phyloP scores from a whole-genome alignment of 2,888 invertebrate genomes.

The Xestia xanthographa region DNA sequence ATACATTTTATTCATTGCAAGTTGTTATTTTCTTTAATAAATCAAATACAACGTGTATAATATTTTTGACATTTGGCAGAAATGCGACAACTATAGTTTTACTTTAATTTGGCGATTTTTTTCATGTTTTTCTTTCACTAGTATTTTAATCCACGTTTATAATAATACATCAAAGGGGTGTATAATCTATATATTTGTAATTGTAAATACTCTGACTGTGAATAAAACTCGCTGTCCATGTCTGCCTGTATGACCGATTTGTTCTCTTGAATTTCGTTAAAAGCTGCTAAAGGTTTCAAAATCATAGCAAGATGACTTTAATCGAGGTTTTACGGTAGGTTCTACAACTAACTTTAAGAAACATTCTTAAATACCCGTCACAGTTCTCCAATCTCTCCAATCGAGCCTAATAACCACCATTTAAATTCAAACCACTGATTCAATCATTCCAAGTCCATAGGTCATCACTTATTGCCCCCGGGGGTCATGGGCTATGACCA shows the following conservation, averaged over 20 bases:
- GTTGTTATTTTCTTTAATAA: conserved; percentile 9
- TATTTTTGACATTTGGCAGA: conserved; percentile 9
- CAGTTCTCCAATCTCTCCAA: neutral
- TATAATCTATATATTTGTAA: no score
- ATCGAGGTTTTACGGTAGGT: neutral
- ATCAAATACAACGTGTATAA: neutral
- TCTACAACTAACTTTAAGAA: no score
- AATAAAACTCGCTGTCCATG: neutral
- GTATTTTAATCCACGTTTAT: neutral
- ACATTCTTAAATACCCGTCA: neutral
- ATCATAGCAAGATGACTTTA: neutral
- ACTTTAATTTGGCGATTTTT: conserved; percentile 18
- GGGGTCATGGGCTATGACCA: neutral
- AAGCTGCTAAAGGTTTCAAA: neutral
- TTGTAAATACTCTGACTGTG: neutral
- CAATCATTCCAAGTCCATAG: conserved; percentile 4
- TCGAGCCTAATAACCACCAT: neutral
- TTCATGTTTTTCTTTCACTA: neutral
- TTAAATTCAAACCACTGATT: conserved; percentile 1
- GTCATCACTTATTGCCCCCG: conserved; percentile 1
- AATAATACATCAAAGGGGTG: conserved; percentile 16
- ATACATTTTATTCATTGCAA: conserved; percentile 4
- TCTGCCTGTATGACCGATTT: neutral
- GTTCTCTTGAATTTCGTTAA: neutral
- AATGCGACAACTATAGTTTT: conserved; percentile 10